A percentile compares a stretch with the other conserved stretches of the same genome.
These are phyloP conservation scores for Pheosia gnoma DNA, from an alignment of 2,888 invertebrate species.

Conservation along the genomic window DNA sequence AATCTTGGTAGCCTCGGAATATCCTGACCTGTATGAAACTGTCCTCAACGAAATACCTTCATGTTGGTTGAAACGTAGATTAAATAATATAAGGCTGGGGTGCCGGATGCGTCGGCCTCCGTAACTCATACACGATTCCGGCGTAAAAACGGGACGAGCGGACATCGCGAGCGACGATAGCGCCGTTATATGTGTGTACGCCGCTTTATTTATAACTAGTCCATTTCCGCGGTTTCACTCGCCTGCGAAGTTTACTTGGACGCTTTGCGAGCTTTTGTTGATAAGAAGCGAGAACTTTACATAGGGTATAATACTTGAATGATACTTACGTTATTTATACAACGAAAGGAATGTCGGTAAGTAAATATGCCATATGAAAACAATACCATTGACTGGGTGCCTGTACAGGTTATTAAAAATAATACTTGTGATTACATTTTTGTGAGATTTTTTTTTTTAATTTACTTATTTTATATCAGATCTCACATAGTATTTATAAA, in stretches of 20 bases:
- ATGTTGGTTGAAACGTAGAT: conserved; percentile 40
- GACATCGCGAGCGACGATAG: conserved; percentile 61
- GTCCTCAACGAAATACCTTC: conserved; percentile 42
- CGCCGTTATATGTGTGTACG: conserved; percentile 54
- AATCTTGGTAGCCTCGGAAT: too few relatives aligned
- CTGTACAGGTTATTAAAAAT: too few relatives aligned
- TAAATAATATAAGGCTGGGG: conserved; percentile 56
- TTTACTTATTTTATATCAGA: too few relatives aligned
- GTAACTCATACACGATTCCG: conserved; percentile 79
- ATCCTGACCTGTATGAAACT: conserved; percentile 33
- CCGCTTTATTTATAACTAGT: conserved; percentile 61
- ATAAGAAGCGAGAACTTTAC: conserved; percentile 5
- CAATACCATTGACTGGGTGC: too few relatives aligned
- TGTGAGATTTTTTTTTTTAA: too few relatives aligned
- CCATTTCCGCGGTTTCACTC: conserved; percentile 52
- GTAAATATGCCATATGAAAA: neutral
- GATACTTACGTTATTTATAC: neutral
- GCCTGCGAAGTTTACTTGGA: conserved; percentile 24
- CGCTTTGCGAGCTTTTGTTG: conserved; percentile 5
- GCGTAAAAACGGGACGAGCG: conserved; percentile 71
- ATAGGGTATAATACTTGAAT: neutral
- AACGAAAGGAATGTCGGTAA: neutral
- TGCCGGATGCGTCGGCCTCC: conserved; percentile 62
- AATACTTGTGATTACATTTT: too few relatives aligned
- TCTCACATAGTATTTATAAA: too few relatives aligned